Base-by-base conservation (phyloP, 30 jellyfish, hydroid and myxozoan genomes). In the Aurelia sp. region DNA sequence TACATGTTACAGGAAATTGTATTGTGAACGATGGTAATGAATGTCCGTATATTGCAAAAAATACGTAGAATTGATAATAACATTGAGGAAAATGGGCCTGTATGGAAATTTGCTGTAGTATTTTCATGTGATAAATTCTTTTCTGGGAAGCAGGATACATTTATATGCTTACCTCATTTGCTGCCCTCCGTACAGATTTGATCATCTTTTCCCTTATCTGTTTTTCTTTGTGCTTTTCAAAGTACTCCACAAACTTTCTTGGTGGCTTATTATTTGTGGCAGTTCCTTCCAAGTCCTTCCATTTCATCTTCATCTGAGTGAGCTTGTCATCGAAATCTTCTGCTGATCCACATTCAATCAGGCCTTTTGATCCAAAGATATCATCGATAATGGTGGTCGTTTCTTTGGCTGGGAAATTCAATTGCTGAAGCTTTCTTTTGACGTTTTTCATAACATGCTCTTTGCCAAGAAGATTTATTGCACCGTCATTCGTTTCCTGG, bases 241-340 rank as follows among this genome's bases (percentile, higher is more conserved):
- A 72, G 21, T 72, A 72, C 0, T 44, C 83, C 68, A 72, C 83
- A 44, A 72, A 72, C 30, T 72, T 72, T n/a, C 8, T 19, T 12
- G 83, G 83, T 59, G 68, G 68, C 10, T 72, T 40, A 21, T 72
- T 72, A 0, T 72, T 8, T 27, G 83, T 72, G 67, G 4, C 4
- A 5, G 12, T 2, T 11, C 17, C 19, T n/a, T 72, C 83, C 5
- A 72, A 1, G 0, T n/a, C 83, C 0, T n/a, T n/a, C 83, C 83
- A 72, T 15, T 40, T 31, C 5, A 1, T 21, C 6, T 51, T 44
- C 31, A 72, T 2, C 21, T 1, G 1, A 0, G 8, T 6, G 17
- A 44, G 5, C 35, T 12, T 24, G 5, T 33, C 8, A 1, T 19
- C 16, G 76, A 18, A 33, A 3, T 18, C 50, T 33, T 27, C 76